Percentiles rank a stretch among this genome's conserved stretches.
These are phyloP conservation scores for Bovichtus variegatus DNA, from an alignment of 2,797 vertebrate genomes.

Conservation along the genomic window DNA sequence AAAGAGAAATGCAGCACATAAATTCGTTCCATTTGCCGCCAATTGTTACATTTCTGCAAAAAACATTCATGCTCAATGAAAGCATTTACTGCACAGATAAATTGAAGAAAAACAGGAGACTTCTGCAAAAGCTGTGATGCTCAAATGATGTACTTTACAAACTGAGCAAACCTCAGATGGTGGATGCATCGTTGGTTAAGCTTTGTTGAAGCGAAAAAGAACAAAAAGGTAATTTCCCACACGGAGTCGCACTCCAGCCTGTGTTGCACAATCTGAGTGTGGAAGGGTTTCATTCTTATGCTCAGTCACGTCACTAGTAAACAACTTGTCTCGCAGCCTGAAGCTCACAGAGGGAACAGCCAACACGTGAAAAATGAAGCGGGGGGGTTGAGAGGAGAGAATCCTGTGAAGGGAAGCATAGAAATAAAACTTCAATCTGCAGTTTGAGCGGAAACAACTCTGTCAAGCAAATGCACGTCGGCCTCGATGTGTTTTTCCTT, in stretches of 20 bases:
- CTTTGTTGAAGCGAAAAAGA: slow-evolving; percentile 18
- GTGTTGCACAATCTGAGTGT: slow-evolving; percentile 13
- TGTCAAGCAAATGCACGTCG: slow-evolving; percentile 13
- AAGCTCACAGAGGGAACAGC: slow-evolving; percentile 24
- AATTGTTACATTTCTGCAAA: not conserved
- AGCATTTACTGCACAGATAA: slow-evolving; percentile 4
- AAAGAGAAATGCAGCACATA: not conserved
- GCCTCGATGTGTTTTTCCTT: slow-evolving; percentile 32
- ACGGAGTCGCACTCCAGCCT: not conserved
- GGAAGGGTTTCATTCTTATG: slow-evolving; percentile 2
- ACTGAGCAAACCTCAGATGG: slow-evolving; percentile 15
- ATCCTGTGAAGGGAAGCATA: slow-evolving; percentile 11
- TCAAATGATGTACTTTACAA: slow-evolving; percentile 12
- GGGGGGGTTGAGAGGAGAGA: not conserved
- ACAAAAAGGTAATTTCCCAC: slow-evolving; percentile 23
- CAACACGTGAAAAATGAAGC: slow-evolving; percentile 34
- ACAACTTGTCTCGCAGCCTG: slow-evolving; percentile 33
- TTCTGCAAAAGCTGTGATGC: slow-evolving; percentile 8
- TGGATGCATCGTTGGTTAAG: slow-evolving; percentile 28
- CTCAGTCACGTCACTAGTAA: slow-evolving; percentile 41
- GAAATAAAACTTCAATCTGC: slow-evolving; percentile 36
- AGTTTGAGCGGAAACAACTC: slow-evolving; percentile 37
- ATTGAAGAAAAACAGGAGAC: not conserved
- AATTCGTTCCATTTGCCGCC: not conserved
- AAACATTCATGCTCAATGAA: slow-evolving; percentile 15